Conservation (phyloP, 2,888 invertebrate genomes). For the Amphipyra berbera region DNA sequence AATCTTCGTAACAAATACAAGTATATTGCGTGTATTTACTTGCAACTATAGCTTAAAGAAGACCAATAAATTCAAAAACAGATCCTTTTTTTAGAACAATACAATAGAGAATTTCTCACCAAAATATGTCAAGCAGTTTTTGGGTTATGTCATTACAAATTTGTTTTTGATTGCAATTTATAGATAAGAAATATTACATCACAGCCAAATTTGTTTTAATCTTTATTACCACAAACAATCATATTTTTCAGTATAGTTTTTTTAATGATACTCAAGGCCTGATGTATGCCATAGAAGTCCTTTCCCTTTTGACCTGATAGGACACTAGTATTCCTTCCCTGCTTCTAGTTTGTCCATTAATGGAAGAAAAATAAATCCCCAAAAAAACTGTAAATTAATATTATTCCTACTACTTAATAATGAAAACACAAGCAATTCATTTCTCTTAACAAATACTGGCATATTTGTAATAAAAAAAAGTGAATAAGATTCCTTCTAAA, state of each 20-base stretch:
- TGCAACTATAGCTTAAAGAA: neutral
- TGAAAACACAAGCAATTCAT: no score
- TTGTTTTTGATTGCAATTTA: slow-evolving; percentile 37
- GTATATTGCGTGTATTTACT: neutral
- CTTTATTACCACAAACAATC: slow-evolving; percentile 26
- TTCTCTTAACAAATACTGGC: no score
- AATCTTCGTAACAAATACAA: slow-evolving; percentile 6
- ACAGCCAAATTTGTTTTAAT: slow-evolving; percentile 38
- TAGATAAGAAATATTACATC: slow-evolving; percentile 47
- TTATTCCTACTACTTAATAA: no score
- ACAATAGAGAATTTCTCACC: slow-evolving; percentile 8
- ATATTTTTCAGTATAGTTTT: slow-evolving; percentile 3
- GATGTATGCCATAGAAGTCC: no score
- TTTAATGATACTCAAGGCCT: no score
- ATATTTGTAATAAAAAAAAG: no score
- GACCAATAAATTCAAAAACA: neutral
- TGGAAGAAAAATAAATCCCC: no score
- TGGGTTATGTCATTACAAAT: slow-evolving; percentile 18
- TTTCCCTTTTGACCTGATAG: no score
- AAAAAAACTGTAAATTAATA: no score
- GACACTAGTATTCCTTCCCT: no score
- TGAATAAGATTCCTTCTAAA: no score
- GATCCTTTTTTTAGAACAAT: neutral
- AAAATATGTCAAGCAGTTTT: slow-evolving; percentile 35
- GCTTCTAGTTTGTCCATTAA: no score